Base-by-base conservation (phyloP, 2,797 vertebrate species). In the Manis crassicaudata region DNA sequence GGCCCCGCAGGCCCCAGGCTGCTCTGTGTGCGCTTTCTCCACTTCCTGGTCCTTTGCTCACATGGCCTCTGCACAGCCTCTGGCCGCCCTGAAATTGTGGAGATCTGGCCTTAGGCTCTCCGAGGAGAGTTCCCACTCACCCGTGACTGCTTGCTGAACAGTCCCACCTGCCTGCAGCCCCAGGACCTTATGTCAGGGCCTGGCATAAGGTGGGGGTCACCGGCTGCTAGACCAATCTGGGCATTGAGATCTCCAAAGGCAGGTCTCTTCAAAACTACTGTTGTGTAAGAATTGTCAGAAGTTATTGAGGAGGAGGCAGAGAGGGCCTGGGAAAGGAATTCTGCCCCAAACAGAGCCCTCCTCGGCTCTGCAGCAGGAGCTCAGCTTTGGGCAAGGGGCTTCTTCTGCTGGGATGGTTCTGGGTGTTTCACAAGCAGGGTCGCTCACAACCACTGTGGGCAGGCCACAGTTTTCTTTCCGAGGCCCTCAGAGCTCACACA, bases 381-480 rank as follows among this genome's bases (percentile, higher is more conserved):
- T 10, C 18, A 16, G 58, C 68, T 43, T 37, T 63, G 7, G 76
- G 29, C 25, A 54, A 52, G 43, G 27, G 9, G 3, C 18, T 35
- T 27, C 0, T 13, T 27, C 0, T 5, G 6, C 29, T 18, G 21
- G 54, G 70, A 63, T 0, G 32, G 29, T 27, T 14, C 67, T 6
- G 50, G 0, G 0, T 16, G 29, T 52, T 54, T 21, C 60, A 54
- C 27, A 18, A 62, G 89, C 25, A 54, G 20, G 7, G 23, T 62
- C 1, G 2, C 43, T 46, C 21, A 23, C 2, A 20, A 43, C 54
- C 6, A 5, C 46, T 62, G 72, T 7, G 0, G 6, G 35, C 25
- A 3, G 11, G 35, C 27, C 2, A 52, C 1, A 7, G 17, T 54
- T 60, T 37, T 43, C 29, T 29, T 32, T 6, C 17, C 13, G 21